Percentiles rank a stretch among this genome's conserved stretches.
These are phyloP conservation scores for Acropternis orthonyx DNA, from an alignment of 2,797 vertebrate species.

Conservation along the genomic window DNA sequence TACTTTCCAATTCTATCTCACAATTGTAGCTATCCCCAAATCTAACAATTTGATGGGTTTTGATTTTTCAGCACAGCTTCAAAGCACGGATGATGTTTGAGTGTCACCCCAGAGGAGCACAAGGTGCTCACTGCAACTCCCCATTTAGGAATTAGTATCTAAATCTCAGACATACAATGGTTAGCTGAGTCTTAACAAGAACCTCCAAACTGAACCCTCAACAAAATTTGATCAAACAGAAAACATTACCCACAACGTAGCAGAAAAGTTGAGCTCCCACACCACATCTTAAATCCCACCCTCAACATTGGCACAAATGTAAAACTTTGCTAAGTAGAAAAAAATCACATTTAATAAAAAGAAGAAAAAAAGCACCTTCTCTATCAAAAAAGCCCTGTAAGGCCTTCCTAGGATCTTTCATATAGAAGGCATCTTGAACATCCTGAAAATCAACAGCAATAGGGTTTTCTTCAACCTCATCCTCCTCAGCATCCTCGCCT, in stretches of 20 bases:
- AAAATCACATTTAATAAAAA: too few species aligned
- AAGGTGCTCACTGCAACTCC: neutral
- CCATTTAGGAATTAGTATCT: neutral
- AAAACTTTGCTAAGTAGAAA: neutral
- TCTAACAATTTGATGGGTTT: neutral
- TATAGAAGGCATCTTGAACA: slow-evolving; percentile 93
- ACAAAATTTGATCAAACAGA: neutral
- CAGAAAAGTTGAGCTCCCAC: neutral
- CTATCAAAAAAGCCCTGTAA: slow-evolving; percentile 96
- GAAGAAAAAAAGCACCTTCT: slow-evolving; percentile 82
- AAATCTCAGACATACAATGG: neutral
- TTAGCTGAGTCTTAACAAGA: neutral
- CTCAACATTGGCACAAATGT: neutral
- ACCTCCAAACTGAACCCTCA: neutral
- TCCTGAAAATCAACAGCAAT: slow-evolving; percentile 96
- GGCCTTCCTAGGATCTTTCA: slow-evolving; percentile 96
- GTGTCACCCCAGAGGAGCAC: neutral
- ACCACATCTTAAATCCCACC: neutral
- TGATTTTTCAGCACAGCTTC: neutral
- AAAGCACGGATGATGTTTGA: neutral
- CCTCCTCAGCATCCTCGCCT: slow-evolving; percentile 92
- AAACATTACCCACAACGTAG: neutral
- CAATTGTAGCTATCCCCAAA: neutral
- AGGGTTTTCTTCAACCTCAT: slow-evolving; percentile 95
- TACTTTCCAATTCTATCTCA: neutral